Evolutionary conservation across 2,113 vertebrate genomes (phyloP).

Genomic region (Mirounga angustirostris): DNA sequence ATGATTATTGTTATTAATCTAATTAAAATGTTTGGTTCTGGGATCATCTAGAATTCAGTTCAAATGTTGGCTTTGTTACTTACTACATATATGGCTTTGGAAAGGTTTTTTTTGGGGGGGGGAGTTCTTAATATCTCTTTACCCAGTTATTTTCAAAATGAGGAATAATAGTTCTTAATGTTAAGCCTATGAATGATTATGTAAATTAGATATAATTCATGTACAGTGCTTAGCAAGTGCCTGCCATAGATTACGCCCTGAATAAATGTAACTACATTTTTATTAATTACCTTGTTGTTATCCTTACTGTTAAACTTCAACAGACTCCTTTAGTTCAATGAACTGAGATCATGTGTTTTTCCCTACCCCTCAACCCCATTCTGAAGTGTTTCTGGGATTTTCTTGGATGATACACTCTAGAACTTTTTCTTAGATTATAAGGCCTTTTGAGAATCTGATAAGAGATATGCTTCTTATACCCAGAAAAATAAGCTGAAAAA

Average conservation of each 20-base stretch:
- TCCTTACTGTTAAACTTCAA: background rate
- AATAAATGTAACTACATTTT: background rate
- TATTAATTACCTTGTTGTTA: background rate
- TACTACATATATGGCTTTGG: background rate
- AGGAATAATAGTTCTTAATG: background rate
- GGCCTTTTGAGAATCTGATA: background rate
- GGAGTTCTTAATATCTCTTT: background rate
- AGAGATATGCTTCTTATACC: background rate
- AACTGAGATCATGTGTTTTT: background rate
- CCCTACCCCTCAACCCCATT: background rate
- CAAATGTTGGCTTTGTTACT: background rate
- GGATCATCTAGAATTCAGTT: background rate
- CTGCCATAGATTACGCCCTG: background rate
- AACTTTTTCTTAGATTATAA: background rate
- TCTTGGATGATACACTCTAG: background rate
- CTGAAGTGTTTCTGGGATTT: background rate
- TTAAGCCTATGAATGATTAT: background rate
- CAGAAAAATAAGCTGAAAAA: constrained; percentile 4
- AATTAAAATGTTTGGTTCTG: background rate
- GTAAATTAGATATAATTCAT: background rate
- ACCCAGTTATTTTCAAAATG: background rate
- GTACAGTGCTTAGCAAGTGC: background rate
- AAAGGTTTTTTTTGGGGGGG: background rate
- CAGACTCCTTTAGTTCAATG: background rate
- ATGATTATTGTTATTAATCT: background rate